Evolutionary conservation across 2,113 vertebrate species (phyloP).

Genomic region (Maccullochella peelii): DNA sequence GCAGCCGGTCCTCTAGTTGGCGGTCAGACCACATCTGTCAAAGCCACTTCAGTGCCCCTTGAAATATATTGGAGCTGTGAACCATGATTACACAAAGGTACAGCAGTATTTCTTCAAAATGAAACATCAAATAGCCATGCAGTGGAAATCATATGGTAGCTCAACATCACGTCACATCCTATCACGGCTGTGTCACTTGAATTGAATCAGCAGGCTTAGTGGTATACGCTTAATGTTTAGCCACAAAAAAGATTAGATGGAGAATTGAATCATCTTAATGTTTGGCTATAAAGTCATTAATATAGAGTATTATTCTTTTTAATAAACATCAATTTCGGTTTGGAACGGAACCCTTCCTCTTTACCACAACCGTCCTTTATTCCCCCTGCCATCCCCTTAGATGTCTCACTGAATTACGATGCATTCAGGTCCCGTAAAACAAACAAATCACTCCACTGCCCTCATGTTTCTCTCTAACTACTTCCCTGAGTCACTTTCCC

Average conservation of each 20-base stretch:
- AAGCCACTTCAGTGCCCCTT: constrained; percentile 10
- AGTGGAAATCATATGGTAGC: constrained; percentile 3
- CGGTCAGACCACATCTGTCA: constrained; percentile 60
- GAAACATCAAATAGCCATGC: constrained; percentile 29
- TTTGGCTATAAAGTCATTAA: constrained; percentile 28
- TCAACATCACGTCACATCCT: constrained; percentile 25
- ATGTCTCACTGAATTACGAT: constrained; percentile 56
- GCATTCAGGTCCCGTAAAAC: constrained; percentile 62
- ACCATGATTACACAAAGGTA: constrained; percentile 33
- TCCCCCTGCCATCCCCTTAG: constrained; percentile 10
- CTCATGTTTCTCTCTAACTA: constrained; percentile 72
- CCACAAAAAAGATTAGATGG: background rate
- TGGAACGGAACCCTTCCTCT: constrained; percentile 27
- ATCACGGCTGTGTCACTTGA: background rate
- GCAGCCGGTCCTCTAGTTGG: constrained; percentile 14
- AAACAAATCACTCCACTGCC: constrained; percentile 69
- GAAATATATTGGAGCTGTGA: constrained; percentile 29
- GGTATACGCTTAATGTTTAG: background rate
- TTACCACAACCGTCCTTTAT: constrained; percentile 15
- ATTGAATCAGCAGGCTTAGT: background rate
- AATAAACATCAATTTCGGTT: constrained; percentile 41
- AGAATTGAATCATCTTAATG: constrained; percentile 46
- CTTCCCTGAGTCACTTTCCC: constrained; percentile 60
- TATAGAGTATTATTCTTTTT: constrained; percentile 24
- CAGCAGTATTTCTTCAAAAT: constrained; percentile 37